phyloP scores from a whole-genome alignment of 2,888 invertebrate species.

The Leucania comma region DNA sequence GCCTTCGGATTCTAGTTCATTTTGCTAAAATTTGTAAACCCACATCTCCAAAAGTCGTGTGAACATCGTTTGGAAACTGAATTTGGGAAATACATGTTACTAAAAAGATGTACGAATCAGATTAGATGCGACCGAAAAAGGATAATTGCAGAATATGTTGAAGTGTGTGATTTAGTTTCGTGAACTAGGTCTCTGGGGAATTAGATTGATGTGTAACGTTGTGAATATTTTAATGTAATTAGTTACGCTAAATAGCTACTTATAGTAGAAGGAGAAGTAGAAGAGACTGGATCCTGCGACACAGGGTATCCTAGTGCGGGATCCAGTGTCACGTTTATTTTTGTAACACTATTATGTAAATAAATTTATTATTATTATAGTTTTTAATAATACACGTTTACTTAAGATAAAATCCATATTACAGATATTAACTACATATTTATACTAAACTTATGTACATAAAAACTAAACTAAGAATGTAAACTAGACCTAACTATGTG shows the following conservation, averaged over 20 bases:
- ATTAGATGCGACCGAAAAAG: constrained; percentile 44
- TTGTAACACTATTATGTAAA: no score
- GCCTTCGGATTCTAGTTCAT: constrained; percentile 29
- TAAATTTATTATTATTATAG: no score
- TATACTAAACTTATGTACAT: no score
- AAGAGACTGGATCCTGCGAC: no score
- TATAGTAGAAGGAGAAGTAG: no score
- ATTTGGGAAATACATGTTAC: constrained; percentile 27
- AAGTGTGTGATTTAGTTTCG: constrained; percentile 24
- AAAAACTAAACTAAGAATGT: no score
- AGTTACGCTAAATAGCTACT: background rate
- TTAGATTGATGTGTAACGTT: constrained; percentile 35
- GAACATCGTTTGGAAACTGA: constrained; percentile 27
- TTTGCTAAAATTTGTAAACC: constrained; percentile 30
- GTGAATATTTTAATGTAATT: constrained; percentile 7
- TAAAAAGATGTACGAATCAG: constrained; percentile 40
- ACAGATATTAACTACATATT: no score
- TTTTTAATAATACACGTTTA: no score
- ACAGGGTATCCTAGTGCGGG: no score
- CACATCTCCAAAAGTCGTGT: constrained; percentile 30
- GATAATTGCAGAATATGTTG: constrained; percentile 31
- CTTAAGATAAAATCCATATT: no score
- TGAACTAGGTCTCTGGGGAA: constrained; percentile 36
- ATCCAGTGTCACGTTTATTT: no score
- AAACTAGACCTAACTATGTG: no score